Base-by-base conservation (phyloP, 37 sponge, comb jelly and placozoan species). In the Aplysina aerophoba region DNA sequence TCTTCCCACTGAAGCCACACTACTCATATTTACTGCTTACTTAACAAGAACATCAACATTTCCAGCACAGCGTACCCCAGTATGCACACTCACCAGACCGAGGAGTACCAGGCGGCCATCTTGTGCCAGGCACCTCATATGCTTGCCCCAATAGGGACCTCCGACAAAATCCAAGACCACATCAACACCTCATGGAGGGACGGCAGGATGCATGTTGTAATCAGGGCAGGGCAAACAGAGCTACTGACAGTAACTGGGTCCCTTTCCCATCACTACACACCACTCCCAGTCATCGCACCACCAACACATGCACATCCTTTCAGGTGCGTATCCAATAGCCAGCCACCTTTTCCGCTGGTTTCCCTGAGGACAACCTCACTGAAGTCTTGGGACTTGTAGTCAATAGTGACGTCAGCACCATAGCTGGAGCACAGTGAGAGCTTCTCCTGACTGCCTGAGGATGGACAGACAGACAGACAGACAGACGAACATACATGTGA, bases 151-250 rank as follows among this genome's bases (percentile, higher is more conserved):
- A 39, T 96, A 93, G 17, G 90, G 22, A 12, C 85, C 96, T 37
- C 96, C 96, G 65, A 96, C 85, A 73, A 91, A 93, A 59, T 96
- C 96, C 40, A 96, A 0, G 12, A 96, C 87, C 13, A 96, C 88
- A 85, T 96, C 90, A 30, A 72, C 92, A 82, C 96, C 96, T 95
- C 58, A 12, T 1, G 59, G 21, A 20, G 31, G 39, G 24, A 36
- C 3, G 20, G 15, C 13, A 37, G 25, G 62, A 63, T 21, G 59
- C 19, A 58, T 58, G 15, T 15, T 58, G 59, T 58, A 19, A 58
- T 19, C 59, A 15, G n/a, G n/a, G n/a, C n/a, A n/a, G n/a, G n/a
- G n/a, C n/a, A n/a, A n/a, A n/a, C n/a, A n/a, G n/a, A n/a, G n/a
- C n/a, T n/a, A n/a, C n/a, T n/a, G n/a, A n/a, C n/a, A n/a, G n/a